A percentile compares a stretch with the other conserved stretches of the same genome.
Conservation (phyloP, 1,140 invertebrate species). For the Drosophila ohnishii region DNA sequence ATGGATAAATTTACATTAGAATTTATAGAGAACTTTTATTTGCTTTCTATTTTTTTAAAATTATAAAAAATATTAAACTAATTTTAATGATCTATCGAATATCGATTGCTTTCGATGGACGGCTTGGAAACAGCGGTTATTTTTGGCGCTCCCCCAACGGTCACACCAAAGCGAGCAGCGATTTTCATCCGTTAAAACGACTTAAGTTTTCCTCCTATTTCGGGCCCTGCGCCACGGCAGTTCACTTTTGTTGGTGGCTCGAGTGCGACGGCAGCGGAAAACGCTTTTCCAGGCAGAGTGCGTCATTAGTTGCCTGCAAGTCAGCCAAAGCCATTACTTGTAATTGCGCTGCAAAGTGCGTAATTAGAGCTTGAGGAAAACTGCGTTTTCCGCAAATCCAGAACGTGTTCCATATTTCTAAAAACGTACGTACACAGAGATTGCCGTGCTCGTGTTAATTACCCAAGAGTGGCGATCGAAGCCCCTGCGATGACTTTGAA, state of each 20-base stretch:
- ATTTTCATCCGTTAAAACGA: conserved; percentile 37
- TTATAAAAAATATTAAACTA: neutral
- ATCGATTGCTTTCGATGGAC: neutral
- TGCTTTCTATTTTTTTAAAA: too few species aligned
- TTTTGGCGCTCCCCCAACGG: conserved; percentile 14
- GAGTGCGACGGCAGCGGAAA: conserved; percentile 60
- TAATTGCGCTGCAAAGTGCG: conserved; percentile 64
- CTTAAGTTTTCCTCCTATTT: conserved; percentile 44
- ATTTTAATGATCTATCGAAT: neutral
- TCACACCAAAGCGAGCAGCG: conserved; percentile 23
- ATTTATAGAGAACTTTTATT: too few species aligned
- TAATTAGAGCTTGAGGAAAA: conserved; percentile 41
- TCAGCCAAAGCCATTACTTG: conserved; percentile 51
- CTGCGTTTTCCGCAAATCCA: conserved; percentile 30
- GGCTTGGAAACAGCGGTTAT: neutral
- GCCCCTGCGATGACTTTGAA: conserved; percentile 43
- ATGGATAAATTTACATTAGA: too few species aligned
- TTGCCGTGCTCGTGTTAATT: conserved; percentile 15
- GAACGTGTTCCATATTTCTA: conserved; percentile 28
- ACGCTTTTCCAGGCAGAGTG: conserved; percentile 56
- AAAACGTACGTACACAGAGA: conserved; percentile 17
- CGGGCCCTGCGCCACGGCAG: conserved; percentile 45
- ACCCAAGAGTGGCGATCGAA: conserved; percentile 18
- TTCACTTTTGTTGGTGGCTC: conserved; percentile 60
- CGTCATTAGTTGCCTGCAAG: conserved; percentile 53